phyloP scores from a whole-genome alignment of 1,140 invertebrate genomes.

The Notospermus geniculatus region DNA sequence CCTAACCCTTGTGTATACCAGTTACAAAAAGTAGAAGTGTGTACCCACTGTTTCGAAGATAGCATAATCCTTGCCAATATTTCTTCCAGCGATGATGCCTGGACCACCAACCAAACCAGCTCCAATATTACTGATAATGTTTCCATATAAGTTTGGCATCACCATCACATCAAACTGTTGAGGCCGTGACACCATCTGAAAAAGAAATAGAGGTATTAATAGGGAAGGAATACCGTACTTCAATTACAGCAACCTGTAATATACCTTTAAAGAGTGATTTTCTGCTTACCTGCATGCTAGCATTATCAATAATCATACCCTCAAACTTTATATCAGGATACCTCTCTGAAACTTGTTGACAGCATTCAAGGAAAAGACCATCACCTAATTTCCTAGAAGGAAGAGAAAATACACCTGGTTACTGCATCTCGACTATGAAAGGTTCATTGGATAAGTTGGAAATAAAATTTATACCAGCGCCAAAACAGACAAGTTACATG shows the following conservation, averaged over 20 bases:
- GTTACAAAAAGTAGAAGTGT: conserved; percentile 7
- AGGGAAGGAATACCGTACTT: too few species aligned
- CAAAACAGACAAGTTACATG: too few species aligned
- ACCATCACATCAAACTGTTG: conserved; percentile 98
- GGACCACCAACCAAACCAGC: conserved; percentile 95
- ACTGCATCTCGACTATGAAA: too few species aligned
- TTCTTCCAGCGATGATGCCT: conserved; percentile 92
- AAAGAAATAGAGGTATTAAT: conserved; percentile 1
- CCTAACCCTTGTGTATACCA: neutral
- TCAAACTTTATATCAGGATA: conserved; percentile 94
- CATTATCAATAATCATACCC: conserved; percentile 98
- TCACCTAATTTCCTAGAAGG: conserved; percentile 85
- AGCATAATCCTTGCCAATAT: conserved; percentile 86
- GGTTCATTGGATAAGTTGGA: too few species aligned
- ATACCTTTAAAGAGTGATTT: neutral
- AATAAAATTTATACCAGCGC: too few species aligned
- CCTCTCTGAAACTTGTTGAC: conserved; percentile 73
- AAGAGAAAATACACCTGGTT: conserved; percentile 10
- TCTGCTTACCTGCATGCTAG: conserved; percentile 91
- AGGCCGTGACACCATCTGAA: conserved; percentile 91
- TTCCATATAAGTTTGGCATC: conserved; percentile 98
- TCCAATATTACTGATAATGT: conserved; percentile 95
- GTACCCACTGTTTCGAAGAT: conserved; percentile 90
- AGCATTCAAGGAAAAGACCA: conserved; percentile 88
- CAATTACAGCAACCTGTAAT: too few species aligned